These are phyloP conservation scores for Amblyjoppa fuscipennis DNA, from an alignment of 2,888 invertebrate genomes.

Conservation along the genomic window DNA sequence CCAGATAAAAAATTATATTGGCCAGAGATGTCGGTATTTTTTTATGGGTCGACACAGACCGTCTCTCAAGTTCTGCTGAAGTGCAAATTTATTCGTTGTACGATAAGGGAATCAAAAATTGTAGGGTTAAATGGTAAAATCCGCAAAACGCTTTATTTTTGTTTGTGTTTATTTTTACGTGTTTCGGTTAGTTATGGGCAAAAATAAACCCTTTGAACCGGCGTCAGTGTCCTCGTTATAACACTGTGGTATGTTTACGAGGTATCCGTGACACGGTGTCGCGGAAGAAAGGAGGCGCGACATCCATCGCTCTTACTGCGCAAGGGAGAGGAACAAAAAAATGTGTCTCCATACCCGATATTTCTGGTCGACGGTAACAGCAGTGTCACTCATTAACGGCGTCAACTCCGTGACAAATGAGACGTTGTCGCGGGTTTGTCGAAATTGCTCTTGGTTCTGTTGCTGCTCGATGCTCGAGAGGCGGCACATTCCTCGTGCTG, in stretches of 20 bases:
- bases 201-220: conserved; percentile 65
- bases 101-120: not conserved
- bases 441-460: conserved; percentile 80
- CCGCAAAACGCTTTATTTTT: not conserved
- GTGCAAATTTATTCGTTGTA: not conserved
- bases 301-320: conserved; percentile 27
- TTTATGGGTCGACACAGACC: not conserved
- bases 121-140: not conserved
- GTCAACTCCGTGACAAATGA: conserved; percentile 83
- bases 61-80: not conserved
- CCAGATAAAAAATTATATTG: not conserved
- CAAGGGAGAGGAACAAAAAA: conserved; percentile 70
- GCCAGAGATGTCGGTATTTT: not conserved
- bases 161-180: not conserved
- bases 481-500: conserved; percentile 77
- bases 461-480: conserved; percentile 49
- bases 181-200: not conserved
- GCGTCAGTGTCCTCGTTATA: conserved; percentile 55
- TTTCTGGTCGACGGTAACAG: conserved; percentile 73
- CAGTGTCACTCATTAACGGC: conserved; percentile 73
- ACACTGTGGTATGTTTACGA: conserved; percentile 17
- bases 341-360: conserved; percentile 73
- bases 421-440: conserved; percentile 84
- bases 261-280: conserved; percentile 39
- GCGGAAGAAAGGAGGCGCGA: conserved; percentile 22